phyloP scores from a whole-genome alignment of 2,888 invertebrate genomes.

The Saturnia pavonia region DNA sequence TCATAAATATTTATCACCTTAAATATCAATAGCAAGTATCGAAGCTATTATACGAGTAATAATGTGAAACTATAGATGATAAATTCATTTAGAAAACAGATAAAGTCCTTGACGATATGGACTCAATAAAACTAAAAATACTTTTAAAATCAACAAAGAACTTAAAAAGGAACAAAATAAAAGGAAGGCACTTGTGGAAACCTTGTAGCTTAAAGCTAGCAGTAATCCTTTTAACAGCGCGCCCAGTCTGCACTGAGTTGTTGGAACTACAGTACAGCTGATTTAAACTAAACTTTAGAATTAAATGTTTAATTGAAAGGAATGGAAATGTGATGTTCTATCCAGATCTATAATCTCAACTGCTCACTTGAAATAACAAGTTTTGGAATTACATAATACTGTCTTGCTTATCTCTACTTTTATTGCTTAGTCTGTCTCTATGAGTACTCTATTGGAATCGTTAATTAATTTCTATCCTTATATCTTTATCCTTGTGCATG shows the following conservation, averaged over 20 bases:
- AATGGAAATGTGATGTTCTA: constrained; percentile 18
- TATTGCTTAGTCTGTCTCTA: background rate
- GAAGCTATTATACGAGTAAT: no score
- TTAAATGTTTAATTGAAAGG: background rate
- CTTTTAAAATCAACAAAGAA: constrained; percentile 50
- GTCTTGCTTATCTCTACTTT: background rate
- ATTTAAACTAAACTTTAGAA: constrained; percentile 14
- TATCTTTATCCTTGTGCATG: no score
- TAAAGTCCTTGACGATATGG: constrained; percentile 1
- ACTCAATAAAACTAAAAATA: constrained; percentile 34
- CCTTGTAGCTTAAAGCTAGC: constrained; percentile 39
- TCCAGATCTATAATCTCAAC: background rate
- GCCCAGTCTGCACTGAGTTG: constrained; percentile 44
- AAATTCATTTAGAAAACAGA: constrained; percentile 31
- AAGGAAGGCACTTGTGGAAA: constrained; percentile 48
- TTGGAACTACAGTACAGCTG: constrained; percentile 38
- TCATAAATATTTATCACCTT: no score
- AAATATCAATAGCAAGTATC: no score
- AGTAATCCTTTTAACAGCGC: constrained; percentile 61
- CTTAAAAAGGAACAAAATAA: constrained; percentile 57
- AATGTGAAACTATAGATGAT: background rate
- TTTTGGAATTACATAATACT: background rate
- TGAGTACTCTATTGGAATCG: background rate
- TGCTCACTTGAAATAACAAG: background rate
- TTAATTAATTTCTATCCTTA: background rate